Conservation (phyloP, 1,140 invertebrate genomes). For the Papilio helenus region DNA sequence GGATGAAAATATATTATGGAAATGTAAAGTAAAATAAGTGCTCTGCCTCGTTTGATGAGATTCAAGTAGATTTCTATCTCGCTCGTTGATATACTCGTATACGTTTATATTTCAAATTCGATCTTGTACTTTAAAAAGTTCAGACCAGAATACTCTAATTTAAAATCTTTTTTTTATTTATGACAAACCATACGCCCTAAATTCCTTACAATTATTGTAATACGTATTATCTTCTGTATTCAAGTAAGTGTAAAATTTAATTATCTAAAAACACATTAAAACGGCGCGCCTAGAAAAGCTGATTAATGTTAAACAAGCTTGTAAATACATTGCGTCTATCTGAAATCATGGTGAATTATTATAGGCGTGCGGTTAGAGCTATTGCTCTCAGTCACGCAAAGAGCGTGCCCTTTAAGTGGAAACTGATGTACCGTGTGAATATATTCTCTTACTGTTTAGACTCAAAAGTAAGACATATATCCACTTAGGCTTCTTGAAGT, state of each 20-base stretch:
- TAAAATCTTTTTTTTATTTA: neutral
- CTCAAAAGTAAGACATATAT: neutral
- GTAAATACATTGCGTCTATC: slow-evolving; percentile 6
- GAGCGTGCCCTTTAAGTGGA: neutral
- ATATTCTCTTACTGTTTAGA: neutral
- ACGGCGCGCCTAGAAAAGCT: neutral
- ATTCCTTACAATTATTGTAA: too few species aligned
- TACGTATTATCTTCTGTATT: neutral
- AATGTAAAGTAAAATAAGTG: slow-evolving; percentile 6
- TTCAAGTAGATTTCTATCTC: neutral
- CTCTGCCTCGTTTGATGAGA: slow-evolving; percentile 10
- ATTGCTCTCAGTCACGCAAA: neutral
- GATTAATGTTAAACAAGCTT: slow-evolving; percentile 20
- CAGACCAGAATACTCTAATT: neutral
- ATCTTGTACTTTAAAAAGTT: neutral
- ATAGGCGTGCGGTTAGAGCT: neutral
- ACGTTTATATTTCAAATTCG: neutral
- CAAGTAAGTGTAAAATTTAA: neutral
- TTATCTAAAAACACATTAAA: neutral
- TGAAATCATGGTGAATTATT: slow-evolving; percentile 13
- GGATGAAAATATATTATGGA: slow-evolving; percentile 1
- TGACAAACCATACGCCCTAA: neutral
- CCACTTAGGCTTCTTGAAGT: neutral
- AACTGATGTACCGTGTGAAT: neutral
- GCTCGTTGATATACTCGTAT: neutral